Evolutionary conservation across 2,888 invertebrate genomes (phyloP), one percentile per base, ranked within the genome.

Genomic region (Geophilus truncorum): DNA sequence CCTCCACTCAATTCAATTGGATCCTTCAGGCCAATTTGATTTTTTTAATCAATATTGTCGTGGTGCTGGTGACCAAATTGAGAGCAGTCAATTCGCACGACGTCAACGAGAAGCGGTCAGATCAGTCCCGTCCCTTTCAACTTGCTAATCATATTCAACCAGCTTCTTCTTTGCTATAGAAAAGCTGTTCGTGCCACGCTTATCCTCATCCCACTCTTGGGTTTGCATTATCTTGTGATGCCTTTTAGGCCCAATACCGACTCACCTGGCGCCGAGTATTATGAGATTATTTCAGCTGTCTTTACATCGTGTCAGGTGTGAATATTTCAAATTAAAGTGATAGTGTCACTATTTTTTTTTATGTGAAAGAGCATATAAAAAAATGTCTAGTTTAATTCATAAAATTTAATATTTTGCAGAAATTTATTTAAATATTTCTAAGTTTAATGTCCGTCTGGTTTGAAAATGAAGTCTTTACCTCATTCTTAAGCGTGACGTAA

Each of bases 151-250:
- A 62, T 25, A 62, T 62, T 62, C 62, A 62, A 62, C 62, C 62
- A 62, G 25, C 62, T 62, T 62, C 45, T 75, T 75, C 75, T 77
- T 40, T 80, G 12, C 81, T 80, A 32, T 51, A 82, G 91, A 77
- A 91, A 93, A 84, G 93, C 93, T 0, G 91, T 91, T 0, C 87
- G 92, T 84, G 97, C 96, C 79, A 96, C 95, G 0, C 89, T 96
- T 85, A 91, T 97, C 84, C 90, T 97, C 85, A 94, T 97, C 81
- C 97, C 97, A 32, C 90, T 97, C 83, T 89, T 97, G 82, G 97
- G 97, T 0, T 90, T 97, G 80, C 96, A 97, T 88, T 97, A 94
- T 87, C 90, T 97, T 85, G 90, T 96, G 83, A 94, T 94, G 84
- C 94, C 95, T 25, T 94, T 95, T 88, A 91, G 94, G 83, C 97